Evolutionary conservation across 2,888 invertebrate genomes (phyloP).

Genomic region (Exephanes ischioxanthus): DNA sequence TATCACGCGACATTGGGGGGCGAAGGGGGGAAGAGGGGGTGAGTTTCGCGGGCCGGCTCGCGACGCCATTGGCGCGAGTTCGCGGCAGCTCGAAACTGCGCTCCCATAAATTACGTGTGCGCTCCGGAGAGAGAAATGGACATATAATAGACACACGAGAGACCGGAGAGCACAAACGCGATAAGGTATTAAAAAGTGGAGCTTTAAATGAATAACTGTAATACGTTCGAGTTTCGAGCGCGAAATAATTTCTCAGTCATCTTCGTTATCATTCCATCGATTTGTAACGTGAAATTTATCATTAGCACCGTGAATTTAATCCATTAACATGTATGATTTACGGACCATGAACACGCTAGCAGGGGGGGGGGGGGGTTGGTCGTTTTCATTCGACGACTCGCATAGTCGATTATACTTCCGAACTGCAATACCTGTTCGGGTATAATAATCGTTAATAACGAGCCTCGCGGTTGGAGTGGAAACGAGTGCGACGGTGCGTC

Average conservation of each 20-base stretch:
- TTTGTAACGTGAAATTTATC: slow-evolving; percentile 28
- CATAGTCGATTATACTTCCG: background rate
- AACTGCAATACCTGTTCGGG: slow-evolving; percentile 10
- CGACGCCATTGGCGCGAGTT: slow-evolving; percentile 22
- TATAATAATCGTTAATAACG: slow-evolving; percentile 13
- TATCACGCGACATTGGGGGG: slow-evolving; percentile 36
- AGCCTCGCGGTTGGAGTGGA: background rate
- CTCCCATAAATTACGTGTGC: slow-evolving; percentile 49
- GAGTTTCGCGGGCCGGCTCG: background rate
- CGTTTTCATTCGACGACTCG: background rate
- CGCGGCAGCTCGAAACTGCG: slow-evolving; percentile 15
- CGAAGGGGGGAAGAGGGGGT: background rate
- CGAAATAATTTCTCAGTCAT: slow-evolving; percentile 29
- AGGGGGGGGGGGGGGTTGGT: background rate
- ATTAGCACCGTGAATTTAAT: background rate
- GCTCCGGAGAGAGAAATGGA: background rate
- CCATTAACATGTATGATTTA: background rate
- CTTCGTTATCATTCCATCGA: slow-evolving; percentile 24
- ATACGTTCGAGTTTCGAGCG: slow-evolving; percentile 16
- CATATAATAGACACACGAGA: background rate
- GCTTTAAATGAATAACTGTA: background rate
- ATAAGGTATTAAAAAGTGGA: background rate
- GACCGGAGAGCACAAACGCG: background rate
- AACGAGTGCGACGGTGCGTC: slow-evolving; percentile 6
- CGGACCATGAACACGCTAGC: background rate